Evolutionary conservation across 2,888 invertebrate genomes (phyloP), one percentile per base, ranked within the genome.

Genomic region (Julus scandinavius): DNA sequence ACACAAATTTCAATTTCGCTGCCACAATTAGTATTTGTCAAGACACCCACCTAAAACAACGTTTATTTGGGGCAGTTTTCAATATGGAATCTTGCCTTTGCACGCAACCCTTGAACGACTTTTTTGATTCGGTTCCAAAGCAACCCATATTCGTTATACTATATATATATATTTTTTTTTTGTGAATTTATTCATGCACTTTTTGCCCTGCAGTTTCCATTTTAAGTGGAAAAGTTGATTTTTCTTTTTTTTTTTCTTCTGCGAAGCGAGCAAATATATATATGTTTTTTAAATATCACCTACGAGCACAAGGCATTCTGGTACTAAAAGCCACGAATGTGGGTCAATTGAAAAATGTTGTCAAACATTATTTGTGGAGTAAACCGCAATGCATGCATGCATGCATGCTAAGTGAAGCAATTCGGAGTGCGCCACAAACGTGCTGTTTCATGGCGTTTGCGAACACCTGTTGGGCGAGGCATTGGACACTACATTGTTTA

Each of bases 221-320:
- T 54, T 80, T 80, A 38, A 80, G 80, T 80, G 80, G 80, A 80
- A 80, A 80, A 80, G 80, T 38, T 38, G 38, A 38, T 80, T 80
- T 80, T 80, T 80, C 29, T 80, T 72, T 20, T 72, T 29, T 72
- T 54, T 54, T 54, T 54, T 50, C 9, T 54, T 17, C 54, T 20
- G 9, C 72, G 63, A 9, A 29, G 1, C 11, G 72, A 80, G 13
- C 38, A 80, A 38, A 80, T n/a, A n/a, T n/a, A n/a, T n/a, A n/a
- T n/a, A n/a, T n/a, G n/a, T n/a, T n/a, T 38, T 80, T 80, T 38
- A 38, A 80, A 80, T 80, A 80, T 80, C 80, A 11, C 38, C 80
- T 80, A 80, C 80, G 80, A 80, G 80, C 80, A 80, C 80, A 80
- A 80, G 80, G 80, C 80, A 80, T 38, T 80, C 80, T 38, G 80